Evolutionary conservation across 2,797 vertebrate species (phyloP).

Genomic region (Macropodus opercularis): DNA sequence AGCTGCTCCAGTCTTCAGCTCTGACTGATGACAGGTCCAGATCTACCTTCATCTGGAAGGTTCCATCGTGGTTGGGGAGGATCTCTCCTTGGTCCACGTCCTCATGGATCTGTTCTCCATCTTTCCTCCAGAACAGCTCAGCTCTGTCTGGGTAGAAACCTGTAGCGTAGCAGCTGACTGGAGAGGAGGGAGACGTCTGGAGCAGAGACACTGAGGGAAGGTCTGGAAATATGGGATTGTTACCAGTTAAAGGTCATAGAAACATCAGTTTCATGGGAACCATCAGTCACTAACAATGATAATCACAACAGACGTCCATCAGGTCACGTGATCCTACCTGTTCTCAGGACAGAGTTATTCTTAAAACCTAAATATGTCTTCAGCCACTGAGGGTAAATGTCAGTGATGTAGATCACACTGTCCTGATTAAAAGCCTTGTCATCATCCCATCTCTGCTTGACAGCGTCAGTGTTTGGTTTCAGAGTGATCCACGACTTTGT

Average conservation of each 20-base stretch:
- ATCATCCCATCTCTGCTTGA: not conserved
- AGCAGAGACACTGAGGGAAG: constrained; percentile 49
- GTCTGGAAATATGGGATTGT: too few relatives aligned
- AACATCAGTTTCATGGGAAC: too few relatives aligned
- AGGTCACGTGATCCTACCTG: too few relatives aligned
- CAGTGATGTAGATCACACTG: too few relatives aligned
- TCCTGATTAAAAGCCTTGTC: not conserved
- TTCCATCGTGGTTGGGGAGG: constrained; percentile 28
- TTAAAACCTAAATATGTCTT: not conserved
- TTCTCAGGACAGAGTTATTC: not conserved
- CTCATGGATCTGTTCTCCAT: constrained; percentile 39
- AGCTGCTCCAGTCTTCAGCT: constrained; percentile 43
- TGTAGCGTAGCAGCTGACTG: too few relatives aligned
- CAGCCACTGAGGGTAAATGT: not conserved
- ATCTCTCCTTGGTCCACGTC: constrained; percentile 47
- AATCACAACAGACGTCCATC: not conserved
- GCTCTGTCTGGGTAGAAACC: too few relatives aligned
- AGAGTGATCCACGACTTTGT: not conserved
- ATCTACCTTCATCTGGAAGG: constrained; percentile 46
- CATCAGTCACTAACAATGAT: too few relatives aligned
- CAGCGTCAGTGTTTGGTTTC: too few relatives aligned
- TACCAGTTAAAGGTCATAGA: too few relatives aligned
- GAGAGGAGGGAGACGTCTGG: constrained; percentile 38
- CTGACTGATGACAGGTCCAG: constrained; percentile 37
- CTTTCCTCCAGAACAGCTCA: too few relatives aligned